phyloP scores from a whole-genome alignment of 1,140 invertebrate genomes.

The Chionoecetes opilio region DNA sequence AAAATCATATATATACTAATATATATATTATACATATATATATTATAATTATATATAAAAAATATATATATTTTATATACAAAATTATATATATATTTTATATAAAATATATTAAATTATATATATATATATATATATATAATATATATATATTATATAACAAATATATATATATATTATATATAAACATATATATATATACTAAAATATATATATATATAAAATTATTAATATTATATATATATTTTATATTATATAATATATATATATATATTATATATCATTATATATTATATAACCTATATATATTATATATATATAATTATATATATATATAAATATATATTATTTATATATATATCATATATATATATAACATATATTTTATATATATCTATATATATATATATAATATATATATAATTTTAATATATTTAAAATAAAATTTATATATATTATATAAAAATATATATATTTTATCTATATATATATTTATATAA shows the following conservation, averaged over 20 bases:
- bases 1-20: too few species aligned
- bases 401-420: background rate
- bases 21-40: too few species aligned
- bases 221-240: background rate
- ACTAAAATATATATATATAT: too few species aligned
- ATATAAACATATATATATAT: too few species aligned
- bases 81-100: background rate
- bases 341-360: too few species aligned
- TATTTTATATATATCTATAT: too few species aligned
- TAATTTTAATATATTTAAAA: background rate
- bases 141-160: background rate
- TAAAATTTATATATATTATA: background rate
- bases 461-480: background rate
- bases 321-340: background rate
- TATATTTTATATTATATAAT: background rate
- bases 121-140: background rate
- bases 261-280: background rate
- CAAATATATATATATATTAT: conserved; percentile 23
- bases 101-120: background rate
- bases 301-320: too few species aligned
- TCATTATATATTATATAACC: too few species aligned
- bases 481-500: background rate
- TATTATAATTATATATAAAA: background rate
- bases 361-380: too few species aligned
- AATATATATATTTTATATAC: background rate